Evolutionary conservation across 2,888 invertebrate species (phyloP).

Genomic region (Autographa pulchrina): DNA sequence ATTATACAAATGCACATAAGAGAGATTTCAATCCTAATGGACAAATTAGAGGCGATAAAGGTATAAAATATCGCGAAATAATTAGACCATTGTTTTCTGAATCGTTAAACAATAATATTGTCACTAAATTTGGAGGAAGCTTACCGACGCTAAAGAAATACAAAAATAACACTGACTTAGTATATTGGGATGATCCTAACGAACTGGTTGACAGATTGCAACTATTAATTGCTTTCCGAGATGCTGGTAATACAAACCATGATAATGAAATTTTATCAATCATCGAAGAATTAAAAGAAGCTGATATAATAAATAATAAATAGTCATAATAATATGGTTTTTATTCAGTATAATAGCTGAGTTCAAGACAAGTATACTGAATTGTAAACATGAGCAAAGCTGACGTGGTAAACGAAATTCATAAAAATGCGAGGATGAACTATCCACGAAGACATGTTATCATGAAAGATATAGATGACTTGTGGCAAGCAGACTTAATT

Average conservation of each 20-base stretch:
- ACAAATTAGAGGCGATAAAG: slow-evolving; percentile 36
- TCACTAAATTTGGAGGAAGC: slow-evolving; percentile 23
- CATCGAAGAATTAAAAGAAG: not conserved
- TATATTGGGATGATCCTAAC: slow-evolving; percentile 46
- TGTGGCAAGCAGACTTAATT: no score
- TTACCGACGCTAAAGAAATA: slow-evolving; percentile 28
- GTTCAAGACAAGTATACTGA: slow-evolving; percentile 37
- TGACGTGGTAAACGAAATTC: no score
- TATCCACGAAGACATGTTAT: no score
- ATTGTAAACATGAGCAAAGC: slow-evolving; percentile 38
- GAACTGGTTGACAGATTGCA: no score
- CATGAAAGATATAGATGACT: no score
- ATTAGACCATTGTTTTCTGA: slow-evolving; percentile 15
- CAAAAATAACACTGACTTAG: slow-evolving; percentile 34
- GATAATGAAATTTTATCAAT: no score
- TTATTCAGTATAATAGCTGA: slow-evolving; percentile 17
- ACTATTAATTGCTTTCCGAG: no score
- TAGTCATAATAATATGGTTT: slow-evolving; percentile 15
- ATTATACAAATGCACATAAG: slow-evolving; percentile 10
- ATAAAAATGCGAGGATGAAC: no score
- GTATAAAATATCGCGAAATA: slow-evolving; percentile 25
- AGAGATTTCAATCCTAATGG: slow-evolving; percentile 27
- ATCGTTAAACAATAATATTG: not conserved
- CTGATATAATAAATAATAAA: slow-evolving; percentile 30
- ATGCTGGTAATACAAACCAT: no score